Percentiles rank a stretch among this genome's conserved stretches.
phyloP scores from a whole-genome alignment of 2,113 vertebrate species.

The Crotophaga sulcirostris region DNA sequence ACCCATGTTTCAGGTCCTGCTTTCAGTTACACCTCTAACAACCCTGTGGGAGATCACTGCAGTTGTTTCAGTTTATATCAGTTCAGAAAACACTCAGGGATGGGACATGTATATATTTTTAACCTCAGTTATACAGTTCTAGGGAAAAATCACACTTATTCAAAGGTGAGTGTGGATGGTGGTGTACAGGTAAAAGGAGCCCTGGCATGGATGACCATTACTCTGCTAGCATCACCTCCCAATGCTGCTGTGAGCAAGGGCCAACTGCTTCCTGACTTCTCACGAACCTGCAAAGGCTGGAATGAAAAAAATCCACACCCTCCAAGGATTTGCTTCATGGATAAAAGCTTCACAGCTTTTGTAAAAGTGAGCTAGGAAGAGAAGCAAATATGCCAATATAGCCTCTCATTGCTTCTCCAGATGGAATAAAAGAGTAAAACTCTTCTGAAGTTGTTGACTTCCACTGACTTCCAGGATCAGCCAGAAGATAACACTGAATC shows the following conservation, averaged over 20 bases:
- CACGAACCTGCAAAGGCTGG: neutral
- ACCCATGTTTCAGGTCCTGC: neutral
- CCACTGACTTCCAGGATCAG: neutral
- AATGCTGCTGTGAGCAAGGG: neutral
- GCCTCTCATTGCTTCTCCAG: neutral
- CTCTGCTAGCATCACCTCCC: neutral
- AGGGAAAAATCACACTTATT: neutral
- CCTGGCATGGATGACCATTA: neutral
- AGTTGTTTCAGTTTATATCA: neutral
- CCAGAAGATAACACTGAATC: neutral
- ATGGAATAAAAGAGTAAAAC: neutral
- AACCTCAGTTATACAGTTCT: too few relatives aligned
- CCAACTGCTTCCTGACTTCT: neutral
- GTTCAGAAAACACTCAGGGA: neutral
- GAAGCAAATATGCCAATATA: neutral
- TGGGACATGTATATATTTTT: neutral
- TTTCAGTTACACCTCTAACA: neutral
- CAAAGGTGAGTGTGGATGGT: accelerated
- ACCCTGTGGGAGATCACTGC: neutral
- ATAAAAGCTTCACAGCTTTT: neutral
- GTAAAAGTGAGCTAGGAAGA: neutral
- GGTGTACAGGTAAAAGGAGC: neutral
- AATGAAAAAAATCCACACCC: too few relatives aligned
- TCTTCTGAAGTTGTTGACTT: neutral
- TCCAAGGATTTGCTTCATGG: neutral